Evolutionary conservation across 1,140 invertebrate species (phyloP).

Genomic region (Cheumatopsyche charites): DNA sequence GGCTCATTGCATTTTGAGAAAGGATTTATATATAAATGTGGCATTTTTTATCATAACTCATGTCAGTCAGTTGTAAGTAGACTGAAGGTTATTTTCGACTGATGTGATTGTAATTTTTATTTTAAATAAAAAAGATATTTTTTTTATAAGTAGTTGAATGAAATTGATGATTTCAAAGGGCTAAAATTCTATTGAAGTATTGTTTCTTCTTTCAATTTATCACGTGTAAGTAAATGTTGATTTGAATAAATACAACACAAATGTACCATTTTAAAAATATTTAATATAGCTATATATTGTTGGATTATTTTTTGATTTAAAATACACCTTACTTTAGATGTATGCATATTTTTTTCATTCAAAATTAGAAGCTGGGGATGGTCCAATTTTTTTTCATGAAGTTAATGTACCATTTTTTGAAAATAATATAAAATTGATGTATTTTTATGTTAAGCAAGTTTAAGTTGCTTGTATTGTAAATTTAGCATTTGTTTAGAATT

Average conservation of each 20-base stretch:
- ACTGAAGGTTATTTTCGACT: conserved; percentile 12
- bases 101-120: conserved; percentile 16
- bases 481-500: conserved; percentile 1
- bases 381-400: conserved; percentile 34
- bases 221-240: no score
- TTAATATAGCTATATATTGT: no score
- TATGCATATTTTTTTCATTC: no score
- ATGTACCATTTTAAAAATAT: no score
- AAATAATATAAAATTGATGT: neutral
- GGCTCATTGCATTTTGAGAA: conserved; percentile 19
- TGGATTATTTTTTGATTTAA: neutral
- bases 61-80: conserved; percentile 19
- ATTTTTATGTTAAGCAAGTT: conserved; percentile 2
- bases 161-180: neutral
- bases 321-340: no score
- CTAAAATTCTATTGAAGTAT: neutral
- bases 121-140: conserved; percentile 12
- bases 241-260: no score
- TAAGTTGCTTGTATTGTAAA: conserved; percentile 22
- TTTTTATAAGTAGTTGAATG: conserved; percentile 11
- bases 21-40: conserved; percentile 1
- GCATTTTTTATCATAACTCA: conserved; percentile 5
- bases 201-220: neutral
- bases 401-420: conserved; percentile 12
- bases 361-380: conserved; percentile 30